Conservation (phyloP, 1,140 invertebrate species). For the Ctenoplectra terminalis region DNA sequence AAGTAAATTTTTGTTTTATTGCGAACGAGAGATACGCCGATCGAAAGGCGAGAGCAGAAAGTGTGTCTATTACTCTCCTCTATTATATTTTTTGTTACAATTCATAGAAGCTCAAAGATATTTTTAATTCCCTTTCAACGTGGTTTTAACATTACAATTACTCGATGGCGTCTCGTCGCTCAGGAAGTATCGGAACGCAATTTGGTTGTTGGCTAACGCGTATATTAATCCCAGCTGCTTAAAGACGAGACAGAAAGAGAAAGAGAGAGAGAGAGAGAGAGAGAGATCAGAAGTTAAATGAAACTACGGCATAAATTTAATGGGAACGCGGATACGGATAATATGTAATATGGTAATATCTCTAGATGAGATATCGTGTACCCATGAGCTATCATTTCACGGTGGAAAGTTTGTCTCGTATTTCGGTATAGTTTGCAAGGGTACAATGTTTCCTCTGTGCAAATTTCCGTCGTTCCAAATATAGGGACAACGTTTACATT, state of each 20-base stretch:
- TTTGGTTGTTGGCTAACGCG: too few relatives aligned
- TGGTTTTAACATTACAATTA: too few relatives aligned
- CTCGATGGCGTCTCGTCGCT: background rate
- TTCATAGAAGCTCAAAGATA: background rate
- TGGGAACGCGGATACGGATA: background rate
- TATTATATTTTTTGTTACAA: background rate
- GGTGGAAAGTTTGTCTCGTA: conserved; percentile 44
- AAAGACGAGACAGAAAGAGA: too few relatives aligned
- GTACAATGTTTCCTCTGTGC: background rate
- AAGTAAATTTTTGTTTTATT: conserved; percentile 23
- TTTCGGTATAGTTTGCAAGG: conserved; percentile 14
- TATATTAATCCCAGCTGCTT: too few relatives aligned
- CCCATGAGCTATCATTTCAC: conserved; percentile 36
- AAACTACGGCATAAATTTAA: conserved; percentile 6
- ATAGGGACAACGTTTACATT: background rate
- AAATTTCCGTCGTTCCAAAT: conserved; percentile 4
- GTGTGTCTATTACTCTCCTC: background rate
- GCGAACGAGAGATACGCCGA: background rate
- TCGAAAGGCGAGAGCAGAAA: background rate
- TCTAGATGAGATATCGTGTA: conserved; percentile 4
- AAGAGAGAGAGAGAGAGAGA: background rate
- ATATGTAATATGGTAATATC: conserved; percentile 20
- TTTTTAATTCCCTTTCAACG: background rate
- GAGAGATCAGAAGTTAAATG: conserved; percentile 5
- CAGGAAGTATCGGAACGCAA: too few relatives aligned